Evolutionary conservation across 2,113 vertebrate genomes (phyloP), one percentile per base, ranked within the genome.

Genomic region (Brachirus orientalis): DNA sequence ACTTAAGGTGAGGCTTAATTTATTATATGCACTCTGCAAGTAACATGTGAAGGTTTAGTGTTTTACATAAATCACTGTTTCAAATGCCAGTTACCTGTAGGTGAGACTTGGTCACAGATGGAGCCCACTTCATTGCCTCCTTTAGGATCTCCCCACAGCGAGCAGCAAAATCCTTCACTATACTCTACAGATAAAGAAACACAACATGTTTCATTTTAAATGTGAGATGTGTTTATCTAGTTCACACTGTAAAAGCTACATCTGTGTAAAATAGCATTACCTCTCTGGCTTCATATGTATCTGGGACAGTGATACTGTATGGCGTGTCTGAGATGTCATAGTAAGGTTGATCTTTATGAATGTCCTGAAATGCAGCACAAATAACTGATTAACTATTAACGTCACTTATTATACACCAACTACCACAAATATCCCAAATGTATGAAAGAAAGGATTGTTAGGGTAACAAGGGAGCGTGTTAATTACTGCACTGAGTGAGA

Each of bases 111-210:
- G 97, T 99, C 63, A 98, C 98, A 0, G 97, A 96, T 0, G 97
- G 96, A 0, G 98, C 98, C 98, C 98, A 99, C 69, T 99, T 99
- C 98, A 99, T 99, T 0, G 98, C 98, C 68, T 99, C 97, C 68
- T 99, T 98, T 0, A 99, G 93, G 78, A 99, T 98, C 92, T 98
- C 98, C 17, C 95, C 98, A 81, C 98, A 99, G 35, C 98, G 97
- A 0, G 98, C 98, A 0, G 97, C 97, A 13, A 99, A 99, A 79
- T 97, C 96, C 84, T 98, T 98, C 51, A 99, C 98, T 3, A 99
- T 98, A 86, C 96, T 99, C 98, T 99, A 6, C 0, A 67, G 46
- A 11, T 14, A 19, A 4, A 69, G 2, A 51, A 0, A 41, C 0
- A 0, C 14, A 14, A n/a, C n/a, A n/a, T n/a, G n/a, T n/a, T n/a